Percentiles rank a stretch among this genome's conserved stretches.
Evolutionary conservation across 2,888 invertebrate species (phyloP).

Genomic region (Nycteola revayana): DNA sequence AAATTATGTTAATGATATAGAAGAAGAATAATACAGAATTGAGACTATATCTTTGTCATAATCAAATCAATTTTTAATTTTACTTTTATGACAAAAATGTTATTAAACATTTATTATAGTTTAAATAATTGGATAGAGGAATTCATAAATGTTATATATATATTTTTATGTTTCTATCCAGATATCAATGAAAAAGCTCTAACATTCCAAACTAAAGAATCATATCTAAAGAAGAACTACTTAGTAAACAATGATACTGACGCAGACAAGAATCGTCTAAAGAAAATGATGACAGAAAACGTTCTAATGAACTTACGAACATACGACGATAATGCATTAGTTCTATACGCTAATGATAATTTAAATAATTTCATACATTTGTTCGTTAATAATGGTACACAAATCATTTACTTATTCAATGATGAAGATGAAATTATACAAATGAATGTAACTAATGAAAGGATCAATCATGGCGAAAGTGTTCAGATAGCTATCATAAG

Average conservation of each 20-base stretch:
- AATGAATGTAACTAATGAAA: conserved; percentile 88
- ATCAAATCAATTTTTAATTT: too few species aligned
- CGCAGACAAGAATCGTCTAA: conserved; percentile 84
- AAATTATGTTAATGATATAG: too few species aligned
- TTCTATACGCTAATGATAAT: conserved; percentile 95
- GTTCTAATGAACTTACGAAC: conserved; percentile 95
- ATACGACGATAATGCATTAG: conserved; percentile 89
- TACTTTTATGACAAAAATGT: too few species aligned
- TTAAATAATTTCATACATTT: conserved; percentile 96
- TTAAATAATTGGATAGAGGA: too few species aligned
- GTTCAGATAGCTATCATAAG: conserved; percentile 94
- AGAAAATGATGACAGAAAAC: conserved; percentile 89
- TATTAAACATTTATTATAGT: too few species aligned
- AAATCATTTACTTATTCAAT: conserved; percentile 93
- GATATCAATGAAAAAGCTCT: conserved; percentile 95
- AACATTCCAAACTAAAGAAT: conserved; percentile 91
- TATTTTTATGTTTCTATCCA: conserved; percentile 75
- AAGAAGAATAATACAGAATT: too few species aligned
- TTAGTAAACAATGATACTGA: conserved; percentile 84
- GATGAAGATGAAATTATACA: conserved; percentile 90
- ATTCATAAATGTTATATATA: too few species aligned
- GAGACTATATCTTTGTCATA: too few species aligned
- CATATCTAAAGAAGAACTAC: conserved; percentile 91
- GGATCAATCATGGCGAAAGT: conserved; percentile 90
- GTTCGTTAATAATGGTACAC: conserved; percentile 89